Conservation (phyloP, 2,888 invertebrate genomes). For the Parochlus steinenii region DNA sequence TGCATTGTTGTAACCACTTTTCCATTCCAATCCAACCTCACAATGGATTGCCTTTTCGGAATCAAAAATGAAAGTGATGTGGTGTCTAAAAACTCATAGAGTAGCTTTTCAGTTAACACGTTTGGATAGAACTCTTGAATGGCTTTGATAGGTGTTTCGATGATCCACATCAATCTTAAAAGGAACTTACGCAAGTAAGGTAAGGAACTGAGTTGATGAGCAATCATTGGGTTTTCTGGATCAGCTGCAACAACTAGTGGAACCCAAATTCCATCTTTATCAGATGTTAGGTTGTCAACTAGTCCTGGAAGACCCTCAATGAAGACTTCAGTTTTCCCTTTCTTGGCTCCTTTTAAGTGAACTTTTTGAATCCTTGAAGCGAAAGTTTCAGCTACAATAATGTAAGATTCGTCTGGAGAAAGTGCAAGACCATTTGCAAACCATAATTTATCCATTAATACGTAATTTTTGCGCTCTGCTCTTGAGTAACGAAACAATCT, state of each 20-base stretch:
- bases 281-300: slow-evolving; percentile 33
- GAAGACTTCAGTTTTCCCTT: slow-evolving; percentile 65
- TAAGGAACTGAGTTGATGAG: slow-evolving; percentile 39
- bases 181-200: slow-evolving; percentile 49
- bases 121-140: slow-evolving; percentile 49
- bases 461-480: slow-evolving; percentile 54
- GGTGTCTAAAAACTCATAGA: slow-evolving; percentile 53
- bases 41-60: slow-evolving; percentile 36
- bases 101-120: slow-evolving; percentile 39
- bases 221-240: slow-evolving; percentile 36
- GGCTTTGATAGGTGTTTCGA: slow-evolving; percentile 45
- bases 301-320: slow-evolving; percentile 58
- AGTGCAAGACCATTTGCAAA: slow-evolving; percentile 82
- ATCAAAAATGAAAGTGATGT: slow-evolving; percentile 28
- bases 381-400: slow-evolving; percentile 61
- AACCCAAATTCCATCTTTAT: slow-evolving; percentile 50
- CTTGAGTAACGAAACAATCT: slow-evolving; percentile 70
- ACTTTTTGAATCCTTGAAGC: slow-evolving; percentile 53
- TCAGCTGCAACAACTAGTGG: slow-evolving; percentile 39
- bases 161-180: slow-evolving; percentile 37
- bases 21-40: slow-evolving; percentile 54
- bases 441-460: slow-evolving; percentile 56
- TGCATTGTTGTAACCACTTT: slow-evolving; percentile 52
- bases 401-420: slow-evolving; percentile 62
- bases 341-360: slow-evolving; percentile 62